Evolutionary conservation across 2,797 vertebrate genomes (phyloP), one percentile per base, ranked within the genome.

Genomic region (Helicolenus hilgendorfi): DNA sequence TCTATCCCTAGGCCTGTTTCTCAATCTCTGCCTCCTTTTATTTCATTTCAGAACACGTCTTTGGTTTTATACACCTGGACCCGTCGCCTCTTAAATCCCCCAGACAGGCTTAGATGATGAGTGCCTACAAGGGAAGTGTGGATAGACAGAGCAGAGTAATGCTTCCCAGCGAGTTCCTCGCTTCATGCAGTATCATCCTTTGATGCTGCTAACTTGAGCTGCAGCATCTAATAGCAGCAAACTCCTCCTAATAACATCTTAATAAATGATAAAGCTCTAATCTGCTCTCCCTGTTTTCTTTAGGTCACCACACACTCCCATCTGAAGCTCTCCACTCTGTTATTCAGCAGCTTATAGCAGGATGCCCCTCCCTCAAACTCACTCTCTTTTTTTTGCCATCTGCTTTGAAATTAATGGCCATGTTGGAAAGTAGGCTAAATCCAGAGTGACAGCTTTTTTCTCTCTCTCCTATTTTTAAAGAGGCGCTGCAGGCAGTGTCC

Each of bases 341-440:
- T 90, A 89, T 94, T 92, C 87, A 89, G 83, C 91, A 91, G 95
- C 85, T 94, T 93, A 55, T 55, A 92, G 87, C 73, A 29, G 72
- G 72, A 81, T 26, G 83, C 83, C 87, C 88, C 92, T 92, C 87
- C 89, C 71, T 83, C 80, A 77, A 72, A 73, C 72, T 72, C 87
- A 70, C 83, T 87, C 90, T 83, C 70, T 31, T 70, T 62, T 56
- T 84, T 91, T 92, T 72, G 67, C 96, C 96, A 97, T 97, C 97
- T 97, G 96, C 95, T 97, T 95, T 97, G 92, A 97, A 97, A 97
- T 97, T 88, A 97, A 97, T 97, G 96, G 92, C 72, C 89, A 91
- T 92, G 95, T 95, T 96, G 92, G 92, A 96, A 97, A 97, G 89
- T 96, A 95, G 96, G 96, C 94, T 97, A 96, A 96, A 97, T 97